Evolutionary conservation across 1,140 invertebrate species (phyloP).

Genomic region (Eriocheir sinensis): DNA sequence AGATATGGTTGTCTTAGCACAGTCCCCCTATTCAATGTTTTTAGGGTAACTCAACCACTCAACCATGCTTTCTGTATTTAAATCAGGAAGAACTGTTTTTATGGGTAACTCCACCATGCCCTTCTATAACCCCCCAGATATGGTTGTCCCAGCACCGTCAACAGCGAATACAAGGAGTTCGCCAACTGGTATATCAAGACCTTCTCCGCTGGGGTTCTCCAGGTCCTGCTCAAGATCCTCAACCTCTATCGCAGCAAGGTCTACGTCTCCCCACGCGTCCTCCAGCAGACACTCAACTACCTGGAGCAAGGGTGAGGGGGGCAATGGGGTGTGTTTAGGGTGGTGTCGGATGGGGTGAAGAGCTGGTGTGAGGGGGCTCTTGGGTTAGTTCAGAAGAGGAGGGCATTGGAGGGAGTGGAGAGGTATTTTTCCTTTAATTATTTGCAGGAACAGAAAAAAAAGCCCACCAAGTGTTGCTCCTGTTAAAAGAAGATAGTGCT

Average conservation of each 20-base stretch:
- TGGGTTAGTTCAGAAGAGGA: too few relatives aligned
- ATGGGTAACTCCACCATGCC: too few relatives aligned
- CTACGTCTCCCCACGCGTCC: constrained; percentile 94
- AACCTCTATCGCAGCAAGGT: constrained; percentile 93
- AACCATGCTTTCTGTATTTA: constrained; percentile 20
- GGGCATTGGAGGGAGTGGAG: too few relatives aligned
- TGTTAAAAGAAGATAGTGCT: too few relatives aligned
- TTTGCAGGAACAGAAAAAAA: too few relatives aligned
- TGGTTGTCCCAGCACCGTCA: constrained; percentile 96
- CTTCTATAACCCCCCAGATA: constrained; percentile 85
- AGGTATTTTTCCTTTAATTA: constrained; percentile 45
- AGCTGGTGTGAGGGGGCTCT: not conserved
- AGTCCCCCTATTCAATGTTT: too few relatives aligned
- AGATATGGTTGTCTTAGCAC: too few relatives aligned
- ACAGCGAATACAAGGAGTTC: constrained; percentile 96
- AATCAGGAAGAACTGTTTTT: not conserved
- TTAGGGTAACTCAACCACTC: too few relatives aligned
- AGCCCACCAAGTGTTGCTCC: too few relatives aligned
- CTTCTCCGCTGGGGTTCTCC: constrained; percentile 93
- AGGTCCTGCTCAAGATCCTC: constrained; percentile 91
- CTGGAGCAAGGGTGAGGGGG: constrained; percentile 90
- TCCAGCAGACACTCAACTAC: constrained; percentile 96
- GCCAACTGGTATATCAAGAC: constrained; percentile 97
- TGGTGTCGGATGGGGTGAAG: not conserved
- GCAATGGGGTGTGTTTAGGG: constrained; percentile 56